Percentiles rank a stretch among this genome's conserved stretches.
Evolutionary conservation across 1,140 invertebrate species (phyloP).

Genomic region (Wiebesia pumilae): DNA sequence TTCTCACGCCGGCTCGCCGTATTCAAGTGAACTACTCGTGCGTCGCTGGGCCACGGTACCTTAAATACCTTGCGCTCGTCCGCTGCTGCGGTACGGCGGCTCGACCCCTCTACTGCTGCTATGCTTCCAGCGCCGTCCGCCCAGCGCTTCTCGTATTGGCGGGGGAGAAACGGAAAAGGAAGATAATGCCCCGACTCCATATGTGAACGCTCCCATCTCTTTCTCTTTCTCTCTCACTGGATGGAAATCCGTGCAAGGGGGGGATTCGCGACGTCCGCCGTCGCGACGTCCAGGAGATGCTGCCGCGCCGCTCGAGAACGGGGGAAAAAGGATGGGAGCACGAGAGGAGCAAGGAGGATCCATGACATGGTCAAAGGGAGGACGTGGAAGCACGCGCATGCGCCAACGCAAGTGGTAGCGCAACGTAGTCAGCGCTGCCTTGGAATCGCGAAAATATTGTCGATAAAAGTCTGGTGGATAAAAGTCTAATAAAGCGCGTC

Average conservation of each 20-base stretch:
- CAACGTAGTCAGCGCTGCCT: neutral
- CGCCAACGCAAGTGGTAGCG: neutral
- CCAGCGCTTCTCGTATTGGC: conserved; percentile 69
- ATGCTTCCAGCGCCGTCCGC: conserved; percentile 66
- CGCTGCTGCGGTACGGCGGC: conserved; percentile 47
- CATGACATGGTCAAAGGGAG: neutral
- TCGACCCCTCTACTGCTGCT: conserved; percentile 58
- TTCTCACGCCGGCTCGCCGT: conserved; percentile 66
- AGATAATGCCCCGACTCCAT: conserved; percentile 56
- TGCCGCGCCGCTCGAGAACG: conserved; percentile 45
- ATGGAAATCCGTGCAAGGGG: conserved; percentile 3
- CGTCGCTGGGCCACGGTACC: conserved; percentile 74
- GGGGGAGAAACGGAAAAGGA: conserved; percentile 61
- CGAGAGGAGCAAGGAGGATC: neutral
- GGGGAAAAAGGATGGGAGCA: conserved; percentile 6
- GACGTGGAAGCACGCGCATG: neutral
- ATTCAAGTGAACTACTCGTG: conserved; percentile 76
- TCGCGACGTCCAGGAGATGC: conserved; percentile 49
- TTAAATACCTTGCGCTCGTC: conserved; percentile 74
- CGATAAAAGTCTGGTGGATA: neutral
- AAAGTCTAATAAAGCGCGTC: neutral
- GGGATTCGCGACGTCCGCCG: conserved; percentile 49
- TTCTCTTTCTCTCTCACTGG: conserved; percentile 14
- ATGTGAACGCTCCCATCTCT: neutral
- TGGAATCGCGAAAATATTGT: neutral